Evolutionary conservation across 2,113 vertebrate species (phyloP).

Genomic region (Eudorcas thomsonii): DNA sequence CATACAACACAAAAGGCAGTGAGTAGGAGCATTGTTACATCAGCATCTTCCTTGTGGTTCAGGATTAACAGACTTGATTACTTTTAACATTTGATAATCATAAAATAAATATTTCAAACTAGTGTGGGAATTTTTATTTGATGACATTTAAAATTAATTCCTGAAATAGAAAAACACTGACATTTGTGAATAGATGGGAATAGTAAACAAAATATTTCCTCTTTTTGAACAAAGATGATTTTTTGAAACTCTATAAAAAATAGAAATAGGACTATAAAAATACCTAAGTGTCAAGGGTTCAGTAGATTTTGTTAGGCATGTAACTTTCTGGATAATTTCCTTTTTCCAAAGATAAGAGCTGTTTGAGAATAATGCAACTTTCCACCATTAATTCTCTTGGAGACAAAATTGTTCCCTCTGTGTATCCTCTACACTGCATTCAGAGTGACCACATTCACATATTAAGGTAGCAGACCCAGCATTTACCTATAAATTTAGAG

Average conservation of each 20-base stretch:
- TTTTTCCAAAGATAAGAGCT: not conserved
- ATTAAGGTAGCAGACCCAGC: not conserved
- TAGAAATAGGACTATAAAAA: not conserved
- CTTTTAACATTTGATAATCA: not conserved
- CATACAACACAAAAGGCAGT: accelerated
- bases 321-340: not conserved
- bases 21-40: too few relatives aligned
- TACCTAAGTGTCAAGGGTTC: not conserved
- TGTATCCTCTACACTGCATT: accelerated
- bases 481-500: not conserved
- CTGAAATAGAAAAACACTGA: not conserved
- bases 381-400: not conserved
- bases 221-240: not conserved
- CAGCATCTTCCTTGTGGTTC: not conserved
- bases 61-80: not conserved
- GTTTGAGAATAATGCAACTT: not conserved
- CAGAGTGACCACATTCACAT: not conserved
- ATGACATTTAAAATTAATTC: not conserved
- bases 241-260: not conserved
- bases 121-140: not conserved
- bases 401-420: not conserved
- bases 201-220: not conserved
- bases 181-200: not conserved
- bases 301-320: not conserved
- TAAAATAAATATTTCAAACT: not conserved